Conservation (phyloP, 2,797 vertebrate genomes). For the Echeneis naucrates region DNA sequence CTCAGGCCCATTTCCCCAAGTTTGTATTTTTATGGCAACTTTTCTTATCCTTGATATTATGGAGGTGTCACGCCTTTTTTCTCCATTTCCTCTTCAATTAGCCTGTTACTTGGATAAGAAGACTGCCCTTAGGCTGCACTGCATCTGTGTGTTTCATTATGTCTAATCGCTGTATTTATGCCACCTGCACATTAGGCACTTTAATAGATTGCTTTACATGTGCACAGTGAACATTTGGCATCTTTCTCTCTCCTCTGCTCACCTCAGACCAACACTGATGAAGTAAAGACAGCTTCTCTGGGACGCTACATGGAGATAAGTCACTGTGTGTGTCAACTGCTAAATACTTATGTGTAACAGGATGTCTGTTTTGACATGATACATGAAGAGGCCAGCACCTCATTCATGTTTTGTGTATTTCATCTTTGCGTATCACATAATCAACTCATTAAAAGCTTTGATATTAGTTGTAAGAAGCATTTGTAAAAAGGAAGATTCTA, state of each 20-base stretch:
- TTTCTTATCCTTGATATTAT: not conserved
- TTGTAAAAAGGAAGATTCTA: slow-evolving; percentile 6
- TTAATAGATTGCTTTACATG: not conserved
- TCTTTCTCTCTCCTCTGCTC: slow-evolving; percentile 60
- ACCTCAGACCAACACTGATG: slow-evolving; percentile 68
- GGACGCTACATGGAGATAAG: slow-evolving; percentile 23
- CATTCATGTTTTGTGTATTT: slow-evolving; percentile 11
- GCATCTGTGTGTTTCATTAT: slow-evolving; percentile 1
- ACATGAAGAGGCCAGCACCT: not conserved
- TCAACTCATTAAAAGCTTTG: slow-evolving; percentile 9
- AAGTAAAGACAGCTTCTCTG: slow-evolving; percentile 59
- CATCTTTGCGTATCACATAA: not conserved
- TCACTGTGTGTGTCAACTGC: not conserved
- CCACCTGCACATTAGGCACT: slow-evolving; percentile 2
- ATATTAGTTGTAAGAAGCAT: slow-evolving; percentile 13
- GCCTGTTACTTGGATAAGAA: not conserved
- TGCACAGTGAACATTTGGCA: slow-evolving; percentile 71
- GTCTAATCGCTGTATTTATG: not conserved
- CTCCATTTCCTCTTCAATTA: not conserved
- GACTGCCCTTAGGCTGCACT: not conserved
- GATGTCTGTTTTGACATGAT: slow-evolving; percentile 25
- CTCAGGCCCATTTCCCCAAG: not conserved
- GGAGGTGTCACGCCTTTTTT: not conserved
- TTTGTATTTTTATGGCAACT: not conserved
- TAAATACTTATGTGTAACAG: not conserved